phyloP scores from a whole-genome alignment of 2,113 vertebrate species.

The Chaetodon trifascialis region DNA sequence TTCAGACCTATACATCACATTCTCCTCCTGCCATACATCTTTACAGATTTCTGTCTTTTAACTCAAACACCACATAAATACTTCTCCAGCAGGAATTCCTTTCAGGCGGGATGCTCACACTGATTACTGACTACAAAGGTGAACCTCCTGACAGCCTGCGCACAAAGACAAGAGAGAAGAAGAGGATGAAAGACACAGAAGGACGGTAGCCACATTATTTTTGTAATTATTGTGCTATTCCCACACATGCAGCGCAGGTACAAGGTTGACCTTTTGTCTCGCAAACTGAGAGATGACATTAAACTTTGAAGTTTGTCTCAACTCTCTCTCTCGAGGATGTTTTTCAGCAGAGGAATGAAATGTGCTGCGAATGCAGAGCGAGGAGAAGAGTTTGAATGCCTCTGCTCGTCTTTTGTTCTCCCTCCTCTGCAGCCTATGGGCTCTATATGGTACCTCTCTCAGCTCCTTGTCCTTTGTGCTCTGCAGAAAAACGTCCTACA shows the following conservation, averaged over 20 bases:
- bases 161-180: neutral
- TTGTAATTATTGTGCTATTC: neutral
- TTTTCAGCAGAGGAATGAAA: conserved; percentile 11
- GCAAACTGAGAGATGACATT: neutral
- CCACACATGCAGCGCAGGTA: neutral
- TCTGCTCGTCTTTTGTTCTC: conserved; percentile 71
- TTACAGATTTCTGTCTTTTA: neutral
- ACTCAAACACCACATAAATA: neutral
- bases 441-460: conserved; percentile 6
- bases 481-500: conserved; percentile 47
- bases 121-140: neutral
- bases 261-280: conserved; percentile 33
- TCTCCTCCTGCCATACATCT: neutral
- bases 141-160: neutral
- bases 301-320: conserved; percentile 13
- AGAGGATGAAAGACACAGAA: neutral
- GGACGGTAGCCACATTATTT: neutral
- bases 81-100: neutral
- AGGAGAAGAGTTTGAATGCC: conserved; percentile 6
- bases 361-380: neutral
- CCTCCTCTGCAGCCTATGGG: conserved; percentile 27
- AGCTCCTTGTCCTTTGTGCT: conserved; percentile 62
- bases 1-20: neutral
- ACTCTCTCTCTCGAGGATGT: neutral
- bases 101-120: neutral